Evolutionary conservation across 2,113 vertebrate genomes (phyloP), one percentile per base, ranked within the genome.

Genomic region (Sinocyclocheilus rhinocerous): DNA sequence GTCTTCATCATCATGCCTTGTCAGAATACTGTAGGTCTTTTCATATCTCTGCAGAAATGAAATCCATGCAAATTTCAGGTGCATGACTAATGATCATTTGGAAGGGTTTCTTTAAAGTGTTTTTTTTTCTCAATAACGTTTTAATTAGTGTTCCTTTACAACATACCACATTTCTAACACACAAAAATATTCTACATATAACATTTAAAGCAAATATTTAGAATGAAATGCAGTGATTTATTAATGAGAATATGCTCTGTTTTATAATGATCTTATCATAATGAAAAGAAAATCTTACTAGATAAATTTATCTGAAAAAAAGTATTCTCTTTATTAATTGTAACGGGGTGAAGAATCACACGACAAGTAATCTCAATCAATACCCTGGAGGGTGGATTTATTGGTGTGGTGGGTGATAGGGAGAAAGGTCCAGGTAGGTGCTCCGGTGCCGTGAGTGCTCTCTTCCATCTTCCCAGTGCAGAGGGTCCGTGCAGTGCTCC

Each of bases 31-130:
- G 29, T 33, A 65, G 61, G 29, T 50, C 0, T 26, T 50, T 67
- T 65, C 5, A 80, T 80, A 42, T 63, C 33, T 80, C 7, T 63
- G 22, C 36, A 42, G 33, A 80, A 42, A 24, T 24, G 5, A 33
- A 39, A 36, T 79, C 29, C 20, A 42, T 12, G 20, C n/a, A 20
- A 45, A 45, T 45, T 45, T 45, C 1, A 45, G 2, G 10, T 59
- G 52, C 76, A 39, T 79, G 76, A 59, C 52, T 59, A 59, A 59
- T 59, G 29, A 79, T 79, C 26, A 59, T n/a, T n/a, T 73, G 52
- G 36, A 1, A 39, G 24, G 1, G 4, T 33, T 20, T 57, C 18
- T 29, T 33, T 20, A 72, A 70, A 42, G 36, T 12, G 4, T 52
- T 4, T 1, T 4, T 1, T 65, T 65, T 15, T 26, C 61, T 26